phyloP scores from a whole-genome alignment of 2,113 vertebrate species.

The Atlantisia rogersi region DNA sequence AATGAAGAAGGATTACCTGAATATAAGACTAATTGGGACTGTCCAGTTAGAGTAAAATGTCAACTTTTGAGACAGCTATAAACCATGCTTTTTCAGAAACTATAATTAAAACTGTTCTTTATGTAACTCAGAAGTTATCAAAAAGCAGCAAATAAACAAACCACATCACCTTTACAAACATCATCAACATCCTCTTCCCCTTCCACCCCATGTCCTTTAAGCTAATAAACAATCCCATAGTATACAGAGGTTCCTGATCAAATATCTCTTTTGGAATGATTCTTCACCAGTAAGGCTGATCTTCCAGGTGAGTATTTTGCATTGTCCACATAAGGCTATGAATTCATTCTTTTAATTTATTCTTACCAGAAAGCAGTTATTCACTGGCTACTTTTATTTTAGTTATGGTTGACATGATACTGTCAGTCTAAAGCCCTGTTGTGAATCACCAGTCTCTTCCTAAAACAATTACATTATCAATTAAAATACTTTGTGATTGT shows the following conservation, averaged over 20 bases:
- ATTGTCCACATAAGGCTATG: background rate
- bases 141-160: background rate
- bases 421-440: background rate
- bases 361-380: background rate
- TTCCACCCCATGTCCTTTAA: background rate
- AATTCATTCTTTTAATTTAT: background rate
- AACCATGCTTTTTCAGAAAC: background rate
- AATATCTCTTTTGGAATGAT: background rate
- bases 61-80: background rate
- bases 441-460: background rate
- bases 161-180: background rate
- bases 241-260: background rate
- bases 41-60: background rate
- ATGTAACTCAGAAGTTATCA: background rate
- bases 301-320: background rate
- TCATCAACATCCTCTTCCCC: background rate
- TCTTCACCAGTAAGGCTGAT: background rate
- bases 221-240: background rate
- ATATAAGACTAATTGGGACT: background rate
- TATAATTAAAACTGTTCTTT: background rate
- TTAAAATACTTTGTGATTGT: background rate
- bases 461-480: background rate
- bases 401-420: background rate
- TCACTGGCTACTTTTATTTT: background rate
- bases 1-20: background rate